Evolutionary conservation across 1,140 invertebrate species (phyloP).

Genomic region (Drosophila nannoptera): DNA sequence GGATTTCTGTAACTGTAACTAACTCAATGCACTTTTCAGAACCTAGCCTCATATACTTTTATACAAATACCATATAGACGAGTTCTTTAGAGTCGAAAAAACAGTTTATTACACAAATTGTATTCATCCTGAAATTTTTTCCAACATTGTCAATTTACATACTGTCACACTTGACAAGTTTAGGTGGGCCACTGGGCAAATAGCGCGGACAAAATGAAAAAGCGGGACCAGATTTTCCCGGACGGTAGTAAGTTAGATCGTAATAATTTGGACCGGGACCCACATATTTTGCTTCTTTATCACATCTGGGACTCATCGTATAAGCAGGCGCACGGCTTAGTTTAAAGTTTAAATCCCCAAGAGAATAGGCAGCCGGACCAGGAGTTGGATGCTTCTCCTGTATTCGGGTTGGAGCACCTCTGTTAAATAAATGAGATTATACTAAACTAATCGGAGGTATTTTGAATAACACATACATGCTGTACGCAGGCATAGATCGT

Average conservation of each 20-base stretch:
- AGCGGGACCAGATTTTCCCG: slow-evolving; percentile 56
- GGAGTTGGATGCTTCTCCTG: slow-evolving; percentile 78
- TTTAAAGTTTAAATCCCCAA: slow-evolving; percentile 67
- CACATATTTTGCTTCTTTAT: slow-evolving; percentile 21
- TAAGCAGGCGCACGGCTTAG: slow-evolving; percentile 75
- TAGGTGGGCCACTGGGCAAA: slow-evolving; percentile 66
- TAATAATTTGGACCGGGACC: slow-evolving; percentile 80
- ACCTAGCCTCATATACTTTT: too few relatives aligned
- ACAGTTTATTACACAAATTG: slow-evolving; percentile 2
- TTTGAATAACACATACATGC: slow-evolving; percentile 76
- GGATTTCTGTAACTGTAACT: too few relatives aligned
- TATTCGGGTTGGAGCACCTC: slow-evolving; percentile 75
- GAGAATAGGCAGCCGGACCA: slow-evolving; percentile 81
- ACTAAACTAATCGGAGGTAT: too few relatives aligned
- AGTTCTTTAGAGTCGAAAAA: too few relatives aligned
- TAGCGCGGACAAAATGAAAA: slow-evolving; percentile 72
- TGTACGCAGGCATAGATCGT: slow-evolving; percentile 78
- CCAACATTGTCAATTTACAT: slow-evolving; percentile 70
- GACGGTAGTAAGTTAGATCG: slow-evolving; percentile 67
- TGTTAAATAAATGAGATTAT: slow-evolving; percentile 35
- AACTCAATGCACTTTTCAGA: too few relatives aligned
- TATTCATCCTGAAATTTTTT: slow-evolving; percentile 21
- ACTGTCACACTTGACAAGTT: slow-evolving; percentile 76
- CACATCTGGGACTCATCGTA: slow-evolving; percentile 68
- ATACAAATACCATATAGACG: neutral